Evolutionary conservation across 2,797 vertebrate genomes (phyloP), one percentile per base, ranked within the genome.

Genomic region (Coregonus sp.): DNA sequence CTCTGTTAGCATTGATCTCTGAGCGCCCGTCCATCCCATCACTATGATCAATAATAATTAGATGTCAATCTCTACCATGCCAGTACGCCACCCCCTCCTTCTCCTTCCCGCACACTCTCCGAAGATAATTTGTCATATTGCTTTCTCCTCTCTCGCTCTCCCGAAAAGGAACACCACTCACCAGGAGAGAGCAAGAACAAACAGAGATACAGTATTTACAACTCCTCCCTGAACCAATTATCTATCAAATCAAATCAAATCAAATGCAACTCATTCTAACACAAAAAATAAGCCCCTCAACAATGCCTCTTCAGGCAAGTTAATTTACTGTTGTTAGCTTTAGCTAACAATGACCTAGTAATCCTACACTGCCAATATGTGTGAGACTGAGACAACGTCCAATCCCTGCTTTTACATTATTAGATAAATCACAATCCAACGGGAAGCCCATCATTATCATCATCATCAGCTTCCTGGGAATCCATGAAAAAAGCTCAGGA

Each of bases 1-100:
- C 81, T 78, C 81, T 84, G 78, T 90, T 76, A 82, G 75, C 85
- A 90, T 91, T 86, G 90, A 92, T 90, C 81, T 79, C 40, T 47
- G 54, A 20, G 77, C 61, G 12, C 77, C 72, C 59, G 65, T 85
- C 81, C 77, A 82, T 85, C 66, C 80, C 75, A 31, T 50, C 75
- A 69, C 20, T 52, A 25, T 74, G 68, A 82, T 85, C 76, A 77
- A 85, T 86, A 77, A 29, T 40, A 74, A 54, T 4, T 66, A 63
- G 35, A 59, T 75, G 73, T 72, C 54, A 63, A 12, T 40, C 33
- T 35, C 59, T 70, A 15, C 25, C 40, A 35, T 35, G 18, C 75
- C 77, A 61, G 67, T 61, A 79, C 66, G 61, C 72, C 56, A n/a
- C 40, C 9, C 40, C 40, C 40, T 47, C 59, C 54, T 35, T 16